Conservation (phyloP, 2,888 invertebrate species). For the Cephus pulcher region DNA sequence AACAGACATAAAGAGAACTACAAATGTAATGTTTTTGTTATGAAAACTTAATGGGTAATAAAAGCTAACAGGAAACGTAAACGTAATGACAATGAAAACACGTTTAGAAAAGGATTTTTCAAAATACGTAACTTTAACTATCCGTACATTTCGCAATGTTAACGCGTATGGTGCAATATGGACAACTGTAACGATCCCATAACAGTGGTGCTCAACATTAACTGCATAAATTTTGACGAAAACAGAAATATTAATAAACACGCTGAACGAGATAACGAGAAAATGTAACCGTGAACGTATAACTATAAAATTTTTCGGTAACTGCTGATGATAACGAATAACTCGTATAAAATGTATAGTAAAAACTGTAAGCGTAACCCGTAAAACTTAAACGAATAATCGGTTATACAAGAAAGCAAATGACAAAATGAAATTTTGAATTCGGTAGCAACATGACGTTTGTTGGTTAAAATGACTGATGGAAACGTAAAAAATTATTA, state of each 20-base stretch:
- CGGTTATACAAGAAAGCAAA: not conserved
- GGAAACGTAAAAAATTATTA: not conserved
- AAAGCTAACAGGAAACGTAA: slow-evolving; percentile 6
- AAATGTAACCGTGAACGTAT: slow-evolving; percentile 1
- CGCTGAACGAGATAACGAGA: slow-evolving; percentile 16
- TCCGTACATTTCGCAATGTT: not conserved
- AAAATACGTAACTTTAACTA: slow-evolving; percentile 6
- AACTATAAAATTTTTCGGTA: slow-evolving; percentile 3
- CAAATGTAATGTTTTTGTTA: slow-evolving; percentile 11
- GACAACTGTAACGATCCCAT: slow-evolving; percentile 33
- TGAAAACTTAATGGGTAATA: slow-evolving; percentile 9
- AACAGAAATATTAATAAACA: slow-evolving; percentile 30
- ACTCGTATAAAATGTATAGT: slow-evolving; percentile 1
- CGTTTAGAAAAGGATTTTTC: not conserved
- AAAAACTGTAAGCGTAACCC: slow-evolving; percentile 4
- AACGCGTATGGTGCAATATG: slow-evolving; percentile 9
- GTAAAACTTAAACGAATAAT: not conserved
- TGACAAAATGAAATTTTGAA: not conserved
- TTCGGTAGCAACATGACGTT: not conserved
- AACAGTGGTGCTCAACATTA: slow-evolving; percentile 43
- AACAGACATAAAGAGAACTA: slow-evolving; percentile 13
- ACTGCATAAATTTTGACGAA: slow-evolving; percentile 39
- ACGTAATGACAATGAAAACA: not conserved
- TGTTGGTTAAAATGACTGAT: not conserved
- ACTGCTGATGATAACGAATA: slow-evolving; percentile 11